Evolutionary conservation across 2,113 vertebrate species (phyloP).

Genomic region (Patagioenas fasciata): DNA sequence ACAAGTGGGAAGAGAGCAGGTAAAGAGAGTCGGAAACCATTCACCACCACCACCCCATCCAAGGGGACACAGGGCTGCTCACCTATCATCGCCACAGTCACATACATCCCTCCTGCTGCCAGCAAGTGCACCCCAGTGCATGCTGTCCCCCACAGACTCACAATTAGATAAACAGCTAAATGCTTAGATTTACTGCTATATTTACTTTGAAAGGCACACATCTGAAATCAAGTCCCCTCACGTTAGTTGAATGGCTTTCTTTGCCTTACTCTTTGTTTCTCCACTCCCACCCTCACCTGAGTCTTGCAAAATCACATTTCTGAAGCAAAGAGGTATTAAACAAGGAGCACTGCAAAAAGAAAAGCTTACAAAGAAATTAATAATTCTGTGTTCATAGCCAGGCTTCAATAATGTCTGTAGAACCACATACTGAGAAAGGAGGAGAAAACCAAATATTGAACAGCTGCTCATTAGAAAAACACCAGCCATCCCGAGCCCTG

Average conservation of each 20-base stretch:
- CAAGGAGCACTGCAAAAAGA: not conserved
- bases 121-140: not conserved
- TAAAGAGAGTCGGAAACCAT: not conserved
- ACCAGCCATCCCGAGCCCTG: not conserved
- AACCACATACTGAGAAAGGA: not conserved
- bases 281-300: not conserved
- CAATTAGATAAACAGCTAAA: not conserved
- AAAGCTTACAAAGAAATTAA: not conserved
- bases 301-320: not conserved
- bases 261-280: not conserved
- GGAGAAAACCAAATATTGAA: constrained; percentile 53
- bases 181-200: not conserved
- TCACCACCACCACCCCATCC: not conserved
- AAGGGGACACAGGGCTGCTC: fast-evolving
- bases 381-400: constrained; percentile 28
- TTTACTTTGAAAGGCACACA: not conserved
- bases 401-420: constrained; percentile 17
- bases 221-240: not conserved
- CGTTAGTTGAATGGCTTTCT: not conserved
- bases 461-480: constrained; percentile 43
- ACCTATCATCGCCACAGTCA: fast-evolving
- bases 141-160: not conserved
- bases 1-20: not conserved
- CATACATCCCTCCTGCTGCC: not conserved
- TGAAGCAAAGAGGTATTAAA: not conserved